Evolutionary conservation across 1,140 invertebrate genomes (phyloP).

Genomic region (Psix sp.): DNA sequence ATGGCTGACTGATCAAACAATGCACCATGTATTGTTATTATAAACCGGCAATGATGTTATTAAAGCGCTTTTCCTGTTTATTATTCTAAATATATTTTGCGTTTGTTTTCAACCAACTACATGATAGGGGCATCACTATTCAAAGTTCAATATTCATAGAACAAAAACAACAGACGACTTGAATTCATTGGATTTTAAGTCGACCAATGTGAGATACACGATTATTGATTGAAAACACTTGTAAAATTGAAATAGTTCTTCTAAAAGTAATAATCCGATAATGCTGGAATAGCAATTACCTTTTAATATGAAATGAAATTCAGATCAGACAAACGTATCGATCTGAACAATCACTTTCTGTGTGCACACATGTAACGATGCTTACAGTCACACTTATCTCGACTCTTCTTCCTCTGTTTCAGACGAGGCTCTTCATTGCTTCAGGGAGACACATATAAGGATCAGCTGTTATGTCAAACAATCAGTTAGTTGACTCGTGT

Average conservation of each 20-base stretch:
- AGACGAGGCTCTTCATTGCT: constrained; percentile 64
- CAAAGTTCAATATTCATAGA: neutral
- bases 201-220: no score
- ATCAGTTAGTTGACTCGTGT: constrained; percentile 79
- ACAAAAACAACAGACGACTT: neutral
- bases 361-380: no score
- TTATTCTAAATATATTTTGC: constrained; percentile 43
- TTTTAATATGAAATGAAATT: no score
- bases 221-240: no score
- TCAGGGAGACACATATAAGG: constrained; percentile 62
- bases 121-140: constrained; percentile 7
- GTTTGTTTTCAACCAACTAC: constrained; percentile 27
- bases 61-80: constrained; percentile 48
- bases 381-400: constrained; percentile 6
- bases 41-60: constrained; percentile 50
- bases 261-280: no score
- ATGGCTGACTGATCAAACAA: constrained; percentile 47
- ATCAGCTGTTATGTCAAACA: constrained; percentile 78
- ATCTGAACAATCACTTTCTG: no score
- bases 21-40: constrained; percentile 53
- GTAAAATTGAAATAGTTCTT: no score
- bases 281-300: no score
- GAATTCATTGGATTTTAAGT: no score
- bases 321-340: no score
- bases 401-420: constrained; percentile 34